A percentile compares a stretch with the other conserved stretches of the same genome.
Evolutionary conservation across 2,113 vertebrate genomes (phyloP).

Genomic region (Pygoscelis adeliae): DNA sequence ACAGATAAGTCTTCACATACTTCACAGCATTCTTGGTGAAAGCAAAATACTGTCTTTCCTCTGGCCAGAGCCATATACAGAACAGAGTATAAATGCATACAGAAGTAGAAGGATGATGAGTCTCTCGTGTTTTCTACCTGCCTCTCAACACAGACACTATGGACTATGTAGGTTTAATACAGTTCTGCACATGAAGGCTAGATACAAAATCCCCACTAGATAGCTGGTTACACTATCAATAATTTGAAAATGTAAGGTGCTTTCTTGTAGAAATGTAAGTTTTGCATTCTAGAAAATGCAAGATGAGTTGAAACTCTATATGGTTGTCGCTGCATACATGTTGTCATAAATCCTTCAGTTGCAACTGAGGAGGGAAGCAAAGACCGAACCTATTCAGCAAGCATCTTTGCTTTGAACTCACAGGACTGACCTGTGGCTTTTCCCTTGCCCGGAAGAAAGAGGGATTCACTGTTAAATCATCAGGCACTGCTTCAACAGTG

Average conservation of each 20-base stretch:
- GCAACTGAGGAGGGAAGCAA: neutral
- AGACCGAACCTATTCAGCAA: rapidly evolving
- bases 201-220: neutral
- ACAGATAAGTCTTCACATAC: neutral
- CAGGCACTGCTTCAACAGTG: rapidly evolving
- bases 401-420: neutral
- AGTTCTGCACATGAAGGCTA: neutral
- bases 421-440: neutral
- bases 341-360: neutral
- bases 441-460: neutral
- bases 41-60: neutral
- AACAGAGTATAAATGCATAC: neutral
- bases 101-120: neutral
- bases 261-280: neutral
- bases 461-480: neutral
- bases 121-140: neutral
- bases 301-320: neutral
- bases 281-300: neutral
- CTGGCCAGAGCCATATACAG: neutral
- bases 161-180: neutral
- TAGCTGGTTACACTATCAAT: neutral
- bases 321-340: rapidly evolving
- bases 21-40: neutral
- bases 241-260: neutral
- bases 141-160: neutral